phyloP scores from a whole-genome alignment of 2,888 invertebrate genomes.

The Phaedon cochleariae region DNA sequence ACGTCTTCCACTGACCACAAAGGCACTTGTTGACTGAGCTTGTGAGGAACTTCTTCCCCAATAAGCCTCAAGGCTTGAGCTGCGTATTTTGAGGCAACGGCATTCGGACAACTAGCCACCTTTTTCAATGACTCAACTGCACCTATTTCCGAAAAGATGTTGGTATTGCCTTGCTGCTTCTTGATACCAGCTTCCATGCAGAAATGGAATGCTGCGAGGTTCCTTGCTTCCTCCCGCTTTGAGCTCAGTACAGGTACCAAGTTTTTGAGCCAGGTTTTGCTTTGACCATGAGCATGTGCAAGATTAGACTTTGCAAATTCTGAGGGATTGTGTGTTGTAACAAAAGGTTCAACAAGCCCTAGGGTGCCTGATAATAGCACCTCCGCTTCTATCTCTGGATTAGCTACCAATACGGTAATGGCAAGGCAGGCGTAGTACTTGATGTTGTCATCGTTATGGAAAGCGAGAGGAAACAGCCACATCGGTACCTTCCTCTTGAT shows the following conservation, averaged over 20 bases:
- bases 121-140: conserved; percentile 95
- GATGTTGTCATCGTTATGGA: conserved; percentile 95
- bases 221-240: conserved; percentile 94
- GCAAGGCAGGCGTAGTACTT: conserved; percentile 99
- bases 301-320: conserved; percentile 93
- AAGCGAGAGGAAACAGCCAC: conserved; percentile 98
- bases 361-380: conserved; percentile 96
- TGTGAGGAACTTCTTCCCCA: conserved; percentile 97
- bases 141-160: conserved; percentile 92
- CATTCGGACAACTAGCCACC: conserved; percentile 97
- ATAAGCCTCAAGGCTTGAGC: conserved; percentile 90
- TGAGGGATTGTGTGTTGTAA: conserved; percentile 92
- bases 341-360: conserved; percentile 95
- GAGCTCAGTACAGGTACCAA: conserved; percentile 94
- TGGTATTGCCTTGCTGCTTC: conserved; percentile 89
- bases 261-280: conserved; percentile 92
- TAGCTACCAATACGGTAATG: conserved; percentile 94
- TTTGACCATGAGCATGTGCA: conserved; percentile 95
- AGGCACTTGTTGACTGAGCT: conserved; percentile 96
- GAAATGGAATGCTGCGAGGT: conserved; percentile 97
- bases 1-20: conserved; percentile 98
- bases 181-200: conserved; percentile 99
- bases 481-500: conserved; percentile 91
- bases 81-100: conserved; percentile 96
- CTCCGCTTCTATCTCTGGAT: conserved; percentile 97